Percentiles rank a stretch among this genome's conserved stretches.
phyloP scores from a whole-genome alignment of 2,797 vertebrate species.

The Heterohyrax brucei region DNA sequence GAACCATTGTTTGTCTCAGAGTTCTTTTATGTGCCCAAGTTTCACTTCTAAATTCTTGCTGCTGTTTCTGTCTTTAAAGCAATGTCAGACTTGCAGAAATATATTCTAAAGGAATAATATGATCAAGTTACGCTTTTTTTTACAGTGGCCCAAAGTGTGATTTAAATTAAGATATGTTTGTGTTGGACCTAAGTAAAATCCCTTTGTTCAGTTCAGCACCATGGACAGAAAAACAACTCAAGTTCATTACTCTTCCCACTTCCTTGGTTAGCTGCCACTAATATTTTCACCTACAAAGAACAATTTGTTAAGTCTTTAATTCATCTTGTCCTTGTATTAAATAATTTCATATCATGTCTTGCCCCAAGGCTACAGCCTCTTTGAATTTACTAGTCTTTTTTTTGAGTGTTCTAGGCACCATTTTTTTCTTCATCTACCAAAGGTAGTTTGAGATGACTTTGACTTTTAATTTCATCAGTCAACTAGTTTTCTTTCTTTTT shows the following conservation, averaged over 20 bases:
- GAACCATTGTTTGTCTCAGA: constrained; percentile 69
- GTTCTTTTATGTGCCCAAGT: constrained; percentile 58
- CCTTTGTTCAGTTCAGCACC: background rate
- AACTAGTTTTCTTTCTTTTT: constrained; percentile 2
- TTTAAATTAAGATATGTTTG: constrained; percentile 68
- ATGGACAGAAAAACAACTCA: constrained; percentile 56
- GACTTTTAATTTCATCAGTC: background rate
- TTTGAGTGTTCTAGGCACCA: constrained; percentile 14
- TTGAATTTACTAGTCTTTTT: background rate
- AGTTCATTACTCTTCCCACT: background rate
- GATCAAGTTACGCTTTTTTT: constrained; percentile 54
- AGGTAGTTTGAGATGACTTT: constrained; percentile 51
- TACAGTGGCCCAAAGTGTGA: constrained; percentile 47
- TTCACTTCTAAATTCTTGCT: constrained; percentile 66
- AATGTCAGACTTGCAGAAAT: constrained; percentile 64
- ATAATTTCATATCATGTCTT: constrained; percentile 35
- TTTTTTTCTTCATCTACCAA: constrained; percentile 41
- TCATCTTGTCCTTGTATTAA: constrained; percentile 47
- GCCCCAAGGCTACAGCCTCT: background rate
- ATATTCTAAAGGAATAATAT: constrained; percentile 53
- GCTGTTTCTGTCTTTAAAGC: constrained; percentile 34
- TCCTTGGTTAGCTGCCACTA: background rate
- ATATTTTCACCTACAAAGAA: constrained; percentile 45
- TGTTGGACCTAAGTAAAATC: constrained; percentile 53
- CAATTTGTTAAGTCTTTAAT: constrained; percentile 4